These are phyloP conservation scores for Melieria crassipennis DNA, from an alignment of 2,888 invertebrate species.

Conservation along the genomic window DNA sequence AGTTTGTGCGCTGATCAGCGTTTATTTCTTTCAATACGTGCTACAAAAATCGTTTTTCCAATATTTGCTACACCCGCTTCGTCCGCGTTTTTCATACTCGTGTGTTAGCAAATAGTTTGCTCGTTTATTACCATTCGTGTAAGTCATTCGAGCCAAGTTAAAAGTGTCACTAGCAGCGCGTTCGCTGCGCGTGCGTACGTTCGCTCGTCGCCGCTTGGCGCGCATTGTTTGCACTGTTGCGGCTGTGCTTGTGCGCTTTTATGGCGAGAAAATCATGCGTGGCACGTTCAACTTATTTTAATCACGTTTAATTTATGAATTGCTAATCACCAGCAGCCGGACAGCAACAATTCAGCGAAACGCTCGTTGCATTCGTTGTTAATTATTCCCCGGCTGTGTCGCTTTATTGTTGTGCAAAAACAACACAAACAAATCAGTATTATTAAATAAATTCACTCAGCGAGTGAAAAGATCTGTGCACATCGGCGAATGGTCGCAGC, in stretches of 20 bases:
- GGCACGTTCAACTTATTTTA: slow-evolving; percentile 45
- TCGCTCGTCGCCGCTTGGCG: too few species aligned
- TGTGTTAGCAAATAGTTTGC: not conserved
- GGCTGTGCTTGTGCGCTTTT: too few species aligned
- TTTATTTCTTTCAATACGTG: slow-evolving; percentile 20
- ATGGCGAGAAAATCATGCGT: slow-evolving; percentile 5
- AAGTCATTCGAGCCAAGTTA: not conserved
- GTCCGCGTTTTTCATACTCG: not conserved
- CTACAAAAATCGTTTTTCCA: slow-evolving; percentile 28
- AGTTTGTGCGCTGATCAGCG: not conserved
- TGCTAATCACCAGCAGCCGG: not conserved
- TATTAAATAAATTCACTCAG: too few species aligned
- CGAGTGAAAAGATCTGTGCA: too few species aligned
- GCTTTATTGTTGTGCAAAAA: not conserved
- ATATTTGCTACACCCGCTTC: slow-evolving; percentile 16
- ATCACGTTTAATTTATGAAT: slow-evolving; percentile 40
- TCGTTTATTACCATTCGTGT: not conserved
- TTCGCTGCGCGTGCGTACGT: not conserved
- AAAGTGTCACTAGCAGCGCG: not conserved
- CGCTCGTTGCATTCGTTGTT: not conserved
- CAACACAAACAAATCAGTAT: too few species aligned
- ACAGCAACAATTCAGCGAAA: not conserved
- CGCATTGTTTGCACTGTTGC: too few species aligned
- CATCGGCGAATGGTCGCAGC: not conserved
- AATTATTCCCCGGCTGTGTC: not conserved